Conservation (phyloP, 2,113 vertebrate species). For the Rallus limicola region DNA sequence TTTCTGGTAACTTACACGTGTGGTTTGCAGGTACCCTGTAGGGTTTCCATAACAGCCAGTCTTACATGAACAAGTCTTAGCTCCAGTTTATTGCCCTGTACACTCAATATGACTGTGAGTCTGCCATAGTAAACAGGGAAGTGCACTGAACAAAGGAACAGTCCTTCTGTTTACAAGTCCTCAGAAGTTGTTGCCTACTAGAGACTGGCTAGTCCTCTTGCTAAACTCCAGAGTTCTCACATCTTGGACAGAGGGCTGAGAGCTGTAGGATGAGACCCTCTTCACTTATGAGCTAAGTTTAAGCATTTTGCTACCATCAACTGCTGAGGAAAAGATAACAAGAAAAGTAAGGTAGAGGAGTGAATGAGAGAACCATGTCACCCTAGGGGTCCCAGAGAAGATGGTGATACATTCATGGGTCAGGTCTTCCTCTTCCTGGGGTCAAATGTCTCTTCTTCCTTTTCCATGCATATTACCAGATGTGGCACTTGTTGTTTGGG, state of each 20-base stretch:
- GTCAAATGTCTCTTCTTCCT: not conserved
- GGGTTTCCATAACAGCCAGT: not conserved
- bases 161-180: not conserved
- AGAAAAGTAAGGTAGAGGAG: not conserved
- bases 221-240: not conserved
- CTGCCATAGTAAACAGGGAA: not conserved
- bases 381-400: not conserved
- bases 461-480: slow-evolving; percentile 69
- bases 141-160: not conserved
- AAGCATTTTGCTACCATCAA: not conserved
- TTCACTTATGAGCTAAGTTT: not conserved
- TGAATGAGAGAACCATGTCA: not conserved
- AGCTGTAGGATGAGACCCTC: not conserved
- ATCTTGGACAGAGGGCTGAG: not conserved
- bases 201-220: not conserved
- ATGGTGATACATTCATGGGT: not conserved
- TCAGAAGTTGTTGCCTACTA: not conserved
- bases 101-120: not conserved
- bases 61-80: not conserved
- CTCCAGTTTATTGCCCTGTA: not conserved
- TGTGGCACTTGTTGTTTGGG: slow-evolving; percentile 63
- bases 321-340: not conserved
- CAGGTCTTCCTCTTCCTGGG: not conserved
- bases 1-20: not conserved
- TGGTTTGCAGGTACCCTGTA: not conserved